Base-by-base conservation (phyloP, 2,888 invertebrate species). In the Acanthosepion lycidas region DNA sequence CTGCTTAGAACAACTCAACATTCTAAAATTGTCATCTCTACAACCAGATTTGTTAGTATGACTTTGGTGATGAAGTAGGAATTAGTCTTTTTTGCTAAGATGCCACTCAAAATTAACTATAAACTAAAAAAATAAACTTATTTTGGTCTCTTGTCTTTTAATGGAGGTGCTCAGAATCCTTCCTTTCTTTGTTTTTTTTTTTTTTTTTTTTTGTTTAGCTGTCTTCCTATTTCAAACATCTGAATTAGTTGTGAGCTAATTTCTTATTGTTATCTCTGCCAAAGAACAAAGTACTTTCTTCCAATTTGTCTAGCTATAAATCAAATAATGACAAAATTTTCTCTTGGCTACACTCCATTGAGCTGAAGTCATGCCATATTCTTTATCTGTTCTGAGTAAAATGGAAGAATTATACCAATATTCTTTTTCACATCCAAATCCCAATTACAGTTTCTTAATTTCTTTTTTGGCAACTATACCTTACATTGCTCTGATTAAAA, bases 291-390 rank as follows among this genome's bases (percentile, higher is more conserved):
- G n/a, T 78, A 78, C n/a, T 78, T 78, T 18, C 33, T 18, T 78
- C 78, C 78, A 78, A 78, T 78, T 78, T 78, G n/a, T 78, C 78
- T 78, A n/a, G 78, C 78, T 33, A 78, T 78, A 78, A 78, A 78
- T 78, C 78, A 78, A 78, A 78, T 78, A 78, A 78, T n/a, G 78
- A 78, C n/a, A 78, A 78, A 78, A 78, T 78, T 78, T 78, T 78
- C 78, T 78, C n/a, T 18, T 78, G 78, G 78, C 78, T 15, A 15
- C 23, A 33, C 78, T 78, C 78, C 78, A 78, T 18, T 23, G 5
- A 12, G 15, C 78, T 78, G 18, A 78, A 78, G 78, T 33, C 78
- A 33, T 15, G 4, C 9, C 78, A 33, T 15, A 18, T 78, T 78
- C 8, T 78, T 78, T 78, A 33, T n/a, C 78, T 33, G 33, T 23